Conservation (phyloP, 2,797 vertebrate species). For the Acanthiza pusilla region DNA sequence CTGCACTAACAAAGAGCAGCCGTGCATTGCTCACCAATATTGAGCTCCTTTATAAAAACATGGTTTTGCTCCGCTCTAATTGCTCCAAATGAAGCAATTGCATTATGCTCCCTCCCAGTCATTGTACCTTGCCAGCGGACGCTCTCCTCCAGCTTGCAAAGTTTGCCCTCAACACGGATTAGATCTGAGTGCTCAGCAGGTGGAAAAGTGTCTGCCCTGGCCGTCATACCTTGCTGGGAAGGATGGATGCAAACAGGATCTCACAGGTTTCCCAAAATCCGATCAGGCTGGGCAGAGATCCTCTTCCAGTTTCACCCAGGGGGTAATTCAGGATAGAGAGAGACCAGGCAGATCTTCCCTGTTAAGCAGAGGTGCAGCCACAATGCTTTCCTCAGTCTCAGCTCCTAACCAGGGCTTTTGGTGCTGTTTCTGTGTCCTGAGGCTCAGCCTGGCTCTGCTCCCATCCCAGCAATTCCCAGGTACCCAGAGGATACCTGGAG, state of each 20-base stretch:
- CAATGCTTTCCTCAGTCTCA: accelerated
- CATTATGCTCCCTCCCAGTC: not conserved
- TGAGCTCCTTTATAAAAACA: not conserved
- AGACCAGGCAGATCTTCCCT: not conserved
- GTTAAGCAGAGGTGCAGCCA: not conserved
- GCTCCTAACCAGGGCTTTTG: not conserved
- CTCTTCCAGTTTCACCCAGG: not conserved
- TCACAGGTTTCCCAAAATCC: accelerated
- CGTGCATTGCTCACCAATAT: not conserved
- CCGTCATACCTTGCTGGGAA: not conserved
- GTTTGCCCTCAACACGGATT: not conserved
- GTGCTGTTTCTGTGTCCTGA: not conserved
- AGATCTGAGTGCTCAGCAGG: not conserved
- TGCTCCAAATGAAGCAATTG: not conserved
- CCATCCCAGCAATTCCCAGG: not conserved
- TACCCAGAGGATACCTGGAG: not conserved
- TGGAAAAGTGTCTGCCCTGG: not conserved
- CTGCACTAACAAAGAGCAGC: not conserved
- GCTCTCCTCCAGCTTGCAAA: not conserved
- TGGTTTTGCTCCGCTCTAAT: not conserved
- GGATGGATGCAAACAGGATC: not conserved
- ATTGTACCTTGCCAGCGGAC: not conserved
- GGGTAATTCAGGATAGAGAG: too few relatives aligned
- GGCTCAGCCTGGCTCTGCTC: not conserved
- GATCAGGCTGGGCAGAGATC: not conserved